phyloP scores from a whole-genome alignment of 2,888 invertebrate genomes.

The Cataglyphis albicans region DNA sequence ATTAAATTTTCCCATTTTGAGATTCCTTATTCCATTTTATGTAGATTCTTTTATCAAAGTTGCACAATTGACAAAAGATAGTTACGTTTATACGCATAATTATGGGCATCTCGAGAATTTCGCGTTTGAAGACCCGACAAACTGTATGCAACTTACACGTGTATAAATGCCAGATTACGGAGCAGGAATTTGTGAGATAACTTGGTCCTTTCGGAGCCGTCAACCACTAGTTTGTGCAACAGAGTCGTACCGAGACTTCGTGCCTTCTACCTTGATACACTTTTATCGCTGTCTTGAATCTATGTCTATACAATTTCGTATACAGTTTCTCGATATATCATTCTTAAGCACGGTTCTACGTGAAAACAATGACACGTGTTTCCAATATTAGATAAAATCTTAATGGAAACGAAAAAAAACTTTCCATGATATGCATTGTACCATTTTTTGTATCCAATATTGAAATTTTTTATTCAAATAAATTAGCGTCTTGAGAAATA shows the following conservation, averaged over 20 bases:
- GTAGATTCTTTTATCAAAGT: not conserved
- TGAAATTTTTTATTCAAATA: constrained; percentile 6
- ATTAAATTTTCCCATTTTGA: not conserved
- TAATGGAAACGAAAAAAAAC: constrained; percentile 7
- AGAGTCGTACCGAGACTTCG: constrained; percentile 40
- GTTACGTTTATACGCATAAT: constrained; percentile 71
- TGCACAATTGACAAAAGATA: constrained; percentile 25
- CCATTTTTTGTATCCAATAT: not conserved
- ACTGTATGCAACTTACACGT: constrained; percentile 51
- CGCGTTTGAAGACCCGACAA: constrained; percentile 59
- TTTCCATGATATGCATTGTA: not conserved
- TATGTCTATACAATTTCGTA: not conserved
- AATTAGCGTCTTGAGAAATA: not conserved
- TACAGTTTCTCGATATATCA: constrained; percentile 26
- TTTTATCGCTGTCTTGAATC: constrained; percentile 48
- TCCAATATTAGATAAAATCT: constrained; percentile 6
- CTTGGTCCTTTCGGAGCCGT: constrained; percentile 68
- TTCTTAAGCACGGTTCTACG: not conserved
- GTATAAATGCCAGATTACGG: constrained; percentile 62
- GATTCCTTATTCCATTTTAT: not conserved
- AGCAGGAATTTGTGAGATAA: constrained; percentile 74
- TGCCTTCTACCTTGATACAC: constrained; percentile 29
- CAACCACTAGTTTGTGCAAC: constrained; percentile 50
- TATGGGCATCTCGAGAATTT: constrained; percentile 69
- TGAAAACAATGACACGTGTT: constrained; percentile 24